Conservation (phyloP, 2,888 invertebrate genomes). For the Cephus nigrinus region DNA sequence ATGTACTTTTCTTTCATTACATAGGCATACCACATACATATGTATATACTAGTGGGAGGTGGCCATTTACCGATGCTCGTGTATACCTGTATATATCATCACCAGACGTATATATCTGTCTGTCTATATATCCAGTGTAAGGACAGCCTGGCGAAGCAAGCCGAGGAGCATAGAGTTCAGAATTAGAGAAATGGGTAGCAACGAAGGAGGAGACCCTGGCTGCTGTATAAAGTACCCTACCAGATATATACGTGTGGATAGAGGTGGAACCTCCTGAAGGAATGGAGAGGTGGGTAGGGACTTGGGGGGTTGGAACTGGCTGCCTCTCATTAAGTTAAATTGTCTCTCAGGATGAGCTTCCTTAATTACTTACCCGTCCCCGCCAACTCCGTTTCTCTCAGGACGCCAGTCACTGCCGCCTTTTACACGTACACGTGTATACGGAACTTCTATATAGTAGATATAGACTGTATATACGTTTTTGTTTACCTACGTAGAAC, state of each 20-base stretch:
- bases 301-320: conserved; percentile 41
- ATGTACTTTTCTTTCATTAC: neutral
- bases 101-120: neutral
- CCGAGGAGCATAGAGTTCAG: neutral
- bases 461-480: neutral
- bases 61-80: neutral
- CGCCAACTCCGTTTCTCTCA: neutral
- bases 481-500: neutral
- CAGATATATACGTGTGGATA: neutral
- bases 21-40: neutral
- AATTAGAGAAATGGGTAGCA: conserved; percentile 14
- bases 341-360: conserved; percentile 63
- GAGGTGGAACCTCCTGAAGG: neutral
- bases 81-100: neutral
- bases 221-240: neutral
- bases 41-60: neutral
- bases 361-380: conserved; percentile 59
- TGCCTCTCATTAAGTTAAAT: conserved; percentile 64
- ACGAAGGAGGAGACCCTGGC: conserved; percentile 13
- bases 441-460: neutral
- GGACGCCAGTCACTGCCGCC: conserved; percentile 9
- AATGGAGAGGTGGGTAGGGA: neutral
- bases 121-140: neutral
- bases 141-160: neutral
- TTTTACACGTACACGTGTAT: conserved; percentile 2